Percentiles rank a stretch among this genome's conserved stretches.
phyloP scores from a whole-genome alignment of 2,113 vertebrate genomes.

The Poeciliopsis occidentalis region DNA sequence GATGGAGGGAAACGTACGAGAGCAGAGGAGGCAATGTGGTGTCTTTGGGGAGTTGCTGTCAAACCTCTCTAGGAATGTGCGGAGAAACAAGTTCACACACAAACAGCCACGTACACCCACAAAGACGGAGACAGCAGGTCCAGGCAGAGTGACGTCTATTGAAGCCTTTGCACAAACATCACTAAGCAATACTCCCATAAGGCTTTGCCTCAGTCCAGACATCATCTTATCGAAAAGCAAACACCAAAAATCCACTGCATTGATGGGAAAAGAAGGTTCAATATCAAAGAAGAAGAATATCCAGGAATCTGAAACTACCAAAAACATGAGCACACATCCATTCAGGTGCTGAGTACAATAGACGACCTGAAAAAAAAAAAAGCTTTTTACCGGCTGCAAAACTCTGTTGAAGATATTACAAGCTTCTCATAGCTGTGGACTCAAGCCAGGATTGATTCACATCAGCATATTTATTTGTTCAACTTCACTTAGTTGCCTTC shows the following conservation, averaged over 20 bases:
- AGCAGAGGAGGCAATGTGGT: conserved; percentile 33
- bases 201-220: conserved; percentile 49
- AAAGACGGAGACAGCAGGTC: conserved; percentile 40
- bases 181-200: conserved; percentile 46
- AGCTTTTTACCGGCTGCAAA: neutral
- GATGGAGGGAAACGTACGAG: conserved; percentile 8
- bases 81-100: conserved; percentile 72
- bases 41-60: conserved; percentile 83
- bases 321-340: neutral
- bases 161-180: conserved; percentile 61
- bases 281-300: conserved; percentile 27
- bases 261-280: conserved; percentile 22
- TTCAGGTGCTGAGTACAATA: neutral
- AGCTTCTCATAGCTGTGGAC: neutral
- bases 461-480: neutral
- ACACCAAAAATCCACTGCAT: conserved; percentile 25
- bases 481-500: neutral
- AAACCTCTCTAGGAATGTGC: conserved; percentile 82
- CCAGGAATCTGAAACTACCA: conserved; percentile 9
- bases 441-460: neutral
- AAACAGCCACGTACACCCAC: conserved; percentile 14
- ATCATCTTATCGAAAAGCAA: conserved; percentile 37
- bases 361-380: neutral
- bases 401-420: neutral
- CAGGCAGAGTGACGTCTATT: conserved; percentile 56